phyloP scores from a whole-genome alignment of 2,797 vertebrate genomes.

The Hozukius guyotensis region DNA sequence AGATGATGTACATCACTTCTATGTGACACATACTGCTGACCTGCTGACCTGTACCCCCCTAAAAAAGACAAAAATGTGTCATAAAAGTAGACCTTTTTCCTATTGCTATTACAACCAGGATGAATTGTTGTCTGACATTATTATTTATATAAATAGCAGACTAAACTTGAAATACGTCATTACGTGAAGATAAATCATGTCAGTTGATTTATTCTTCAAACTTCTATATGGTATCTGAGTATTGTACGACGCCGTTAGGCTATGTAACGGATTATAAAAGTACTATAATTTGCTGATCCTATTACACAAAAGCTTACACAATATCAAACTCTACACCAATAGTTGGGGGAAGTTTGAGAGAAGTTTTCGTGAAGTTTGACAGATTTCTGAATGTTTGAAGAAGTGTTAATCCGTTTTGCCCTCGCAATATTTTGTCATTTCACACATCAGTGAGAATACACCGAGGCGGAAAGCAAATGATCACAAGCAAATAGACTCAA shows the following conservation, averaged over 20 bases:
- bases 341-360: neutral
- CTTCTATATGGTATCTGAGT: neutral
- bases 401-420: slow-evolving; percentile 10
- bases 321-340: neutral
- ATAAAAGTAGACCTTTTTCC: neutral
- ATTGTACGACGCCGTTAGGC: neutral
- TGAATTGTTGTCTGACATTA: neutral
- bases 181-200: neutral
- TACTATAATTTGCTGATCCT: neutral
- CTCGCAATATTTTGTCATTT: slow-evolving; percentile 25
- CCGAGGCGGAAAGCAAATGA: slow-evolving; percentile 12
- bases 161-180: neutral
- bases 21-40: no score
- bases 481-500: slow-evolving; percentile 12
- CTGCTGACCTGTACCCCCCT: no score
- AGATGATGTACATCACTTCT: no score
- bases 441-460: slow-evolving; percentile 35
- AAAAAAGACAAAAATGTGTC: neutral
- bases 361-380: slow-evolving; percentile 3
- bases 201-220: neutral
- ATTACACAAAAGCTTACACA: neutral
- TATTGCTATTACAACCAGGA: neutral
- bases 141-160: neutral
- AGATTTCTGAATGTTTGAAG: slow-evolving; percentile 9
- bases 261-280: neutral